Base-by-base conservation (phyloP, 1,140 invertebrate genomes). In the Drosophila funebris region DNA sequence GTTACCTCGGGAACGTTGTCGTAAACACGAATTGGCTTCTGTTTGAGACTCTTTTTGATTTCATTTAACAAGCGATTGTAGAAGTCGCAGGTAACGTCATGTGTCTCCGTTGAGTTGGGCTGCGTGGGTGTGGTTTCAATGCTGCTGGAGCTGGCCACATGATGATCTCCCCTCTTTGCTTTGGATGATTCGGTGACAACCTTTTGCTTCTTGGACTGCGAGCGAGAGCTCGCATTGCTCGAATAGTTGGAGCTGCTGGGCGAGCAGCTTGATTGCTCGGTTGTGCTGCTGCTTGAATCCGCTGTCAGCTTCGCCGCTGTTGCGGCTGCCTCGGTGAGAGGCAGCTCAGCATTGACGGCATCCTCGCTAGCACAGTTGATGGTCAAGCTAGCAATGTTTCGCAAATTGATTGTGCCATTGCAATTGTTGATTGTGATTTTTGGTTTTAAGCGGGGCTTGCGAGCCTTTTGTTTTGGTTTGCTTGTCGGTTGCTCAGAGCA, bases 351-450 rank as follows among this genome's bases (percentile, higher is more conserved):
- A 20, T 72, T 90, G 1, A 91, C 75, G 1, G 79, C 74, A 14
- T 90, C 90, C n/a, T 91, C 90, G 36, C 48, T 90, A 60, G 85
- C 76, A 66, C 90, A 91, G 39, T 92, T 91, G 24, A 92, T 91
- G 7, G 91, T 92, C 16, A 92, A 24, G 39, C 83, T 91, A 43
- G 90, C 83, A 1, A 91, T 92, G 53, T 91, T 91, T n/a, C 89
- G 78, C 13, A 91, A 57, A 60, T 91, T 91, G 2, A 91, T 90
- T 7, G 79, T 92, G n/a, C 91, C 91, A 61, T 90, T 91, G 71
- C 91, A 91, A 41, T 91, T 92, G 50, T 91, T 91, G 11, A 92
- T 91, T 9, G 90, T 92, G n/a, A 91, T 90, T 50, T 91, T 91
- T 80, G 82, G 84, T 67, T 91, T 90, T 43, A 90, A 89, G 18